Evolutionary conservation across 2,113 vertebrate genomes (phyloP), one percentile per base, ranked within the genome.

Genomic region (Chascanopsetta lugubris): DNA sequence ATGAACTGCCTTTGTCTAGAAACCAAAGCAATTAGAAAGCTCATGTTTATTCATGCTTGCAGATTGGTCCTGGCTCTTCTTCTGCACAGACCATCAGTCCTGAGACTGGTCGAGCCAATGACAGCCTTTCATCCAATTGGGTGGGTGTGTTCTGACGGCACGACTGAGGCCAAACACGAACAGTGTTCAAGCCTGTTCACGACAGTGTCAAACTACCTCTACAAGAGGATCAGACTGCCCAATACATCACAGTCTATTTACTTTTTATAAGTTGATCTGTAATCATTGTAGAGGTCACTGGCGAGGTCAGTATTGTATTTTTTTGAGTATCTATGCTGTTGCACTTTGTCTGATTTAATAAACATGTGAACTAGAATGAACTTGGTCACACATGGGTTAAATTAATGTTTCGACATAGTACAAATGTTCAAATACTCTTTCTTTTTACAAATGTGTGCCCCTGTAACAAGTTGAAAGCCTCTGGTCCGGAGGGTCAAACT

Each of bases 401-500:
- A 56, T 46, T 22, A 17, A 38, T 13, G 48, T 59, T 55, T 56
- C 27, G 43, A 67, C 43, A 1, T 34, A 42, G n/a, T 22, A 30
- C 8, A 2, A n/a, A 76, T 78, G 25, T 59, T 48, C 30, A 75
- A 38, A 24, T 24, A 11, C 5, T 50, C 1, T 26, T 55, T 63
- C 32, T 8, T 60, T 80, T 69, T 50, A 18, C 49, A 43, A 48
- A n/a, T n/a, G n/a, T 40, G 25, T 67, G 42, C 64, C 48, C 32
- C 75, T 69, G 72, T 73, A 53, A 56, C 66, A 84, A 87, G 63
- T 75, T 61, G 36, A 63, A 65, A 69, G 53, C 61, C 61, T 63
- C 48, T 71, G 72, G 64, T 72, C 61, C 38, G 20, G 69, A 77
- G 82, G 76, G 70, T 84, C 75, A 82, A 65, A 79, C 77, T 79